Evolutionary conservation across 1,140 invertebrate species (phyloP).

Genomic region (Habropoda laboriosa): DNA sequence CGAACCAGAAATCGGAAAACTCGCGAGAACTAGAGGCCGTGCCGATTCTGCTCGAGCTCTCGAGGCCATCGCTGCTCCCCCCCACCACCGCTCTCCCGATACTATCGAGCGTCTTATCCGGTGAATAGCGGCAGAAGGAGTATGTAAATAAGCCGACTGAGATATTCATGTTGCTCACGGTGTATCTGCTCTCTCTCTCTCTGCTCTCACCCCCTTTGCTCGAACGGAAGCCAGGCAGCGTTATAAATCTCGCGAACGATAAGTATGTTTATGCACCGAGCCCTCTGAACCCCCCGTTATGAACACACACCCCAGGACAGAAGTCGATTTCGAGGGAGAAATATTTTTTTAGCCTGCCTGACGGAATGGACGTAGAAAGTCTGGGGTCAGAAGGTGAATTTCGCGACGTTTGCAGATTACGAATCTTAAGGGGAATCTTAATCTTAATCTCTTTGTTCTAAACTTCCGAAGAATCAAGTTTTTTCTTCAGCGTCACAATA

Average conservation of each 20-base stretch:
- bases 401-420: too few species aligned
- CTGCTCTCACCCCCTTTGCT: neutral
- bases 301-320: neutral
- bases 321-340: neutral
- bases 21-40: neutral
- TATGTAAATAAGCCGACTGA: conserved; percentile 67
- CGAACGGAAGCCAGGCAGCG: neutral
- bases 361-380: neutral
- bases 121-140: conserved; percentile 61
- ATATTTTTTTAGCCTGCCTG: neutral
- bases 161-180: conserved; percentile 61
- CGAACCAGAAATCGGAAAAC: too few species aligned
- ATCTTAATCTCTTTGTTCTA: too few species aligned
- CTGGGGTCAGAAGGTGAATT: neutral
- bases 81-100: conserved; percentile 25
- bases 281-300: neutral
- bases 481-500: too few species aligned
- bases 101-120: conserved; percentile 58
- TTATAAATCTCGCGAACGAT: conserved; percentile 39
- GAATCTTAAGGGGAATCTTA: too few species aligned
- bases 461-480: too few species aligned
- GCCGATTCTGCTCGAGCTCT: neutral
- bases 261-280: conserved; percentile 49
- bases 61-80: neutral
- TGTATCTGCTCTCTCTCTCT: conserved; percentile 18